phyloP scores from a whole-genome alignment of 2,888 invertebrate genomes.

The Lagria hirta region DNA sequence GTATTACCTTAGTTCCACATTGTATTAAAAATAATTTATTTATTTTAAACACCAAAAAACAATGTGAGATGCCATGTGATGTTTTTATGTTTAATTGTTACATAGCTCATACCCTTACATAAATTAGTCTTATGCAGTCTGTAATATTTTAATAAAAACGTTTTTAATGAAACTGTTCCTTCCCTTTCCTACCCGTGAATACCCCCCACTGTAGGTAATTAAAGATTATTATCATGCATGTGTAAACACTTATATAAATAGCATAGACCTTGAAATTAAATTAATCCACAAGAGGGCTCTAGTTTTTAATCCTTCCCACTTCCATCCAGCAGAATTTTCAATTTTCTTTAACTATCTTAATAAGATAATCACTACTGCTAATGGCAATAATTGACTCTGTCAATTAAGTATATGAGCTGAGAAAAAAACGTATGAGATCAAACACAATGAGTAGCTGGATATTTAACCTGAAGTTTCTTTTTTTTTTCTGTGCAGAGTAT shows the following conservation, averaged over 20 bases:
- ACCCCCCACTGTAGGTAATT: too few relatives aligned
- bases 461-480: background rate
- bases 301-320: too few relatives aligned
- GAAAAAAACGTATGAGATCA: constrained; percentile 3
- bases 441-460: background rate
- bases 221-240: too few relatives aligned
- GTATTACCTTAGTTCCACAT: constrained; percentile 31
- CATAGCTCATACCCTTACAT: constrained; percentile 21
- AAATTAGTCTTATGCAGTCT: constrained; percentile 24
- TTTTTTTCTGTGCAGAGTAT: constrained; percentile 45
- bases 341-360: constrained; percentile 10
- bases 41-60: constrained; percentile 23
- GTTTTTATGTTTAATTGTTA: constrained; percentile 19
- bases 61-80: constrained; percentile 30
- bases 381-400: constrained; percentile 4
- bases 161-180: constrained; percentile 25
- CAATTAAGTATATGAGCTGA: constrained; percentile 17
- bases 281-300: too few relatives aligned
- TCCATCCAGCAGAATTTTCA: constrained; percentile 11
- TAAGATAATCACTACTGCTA: constrained; percentile 15
- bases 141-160: constrained; percentile 30
- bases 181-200: constrained; percentile 18
- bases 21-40: constrained; percentile 21
- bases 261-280: too few relatives aligned
- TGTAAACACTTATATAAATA: too few relatives aligned